phyloP scores from a whole-genome alignment of 2,888 invertebrate species.

The Sminthurinus aureus region DNA sequence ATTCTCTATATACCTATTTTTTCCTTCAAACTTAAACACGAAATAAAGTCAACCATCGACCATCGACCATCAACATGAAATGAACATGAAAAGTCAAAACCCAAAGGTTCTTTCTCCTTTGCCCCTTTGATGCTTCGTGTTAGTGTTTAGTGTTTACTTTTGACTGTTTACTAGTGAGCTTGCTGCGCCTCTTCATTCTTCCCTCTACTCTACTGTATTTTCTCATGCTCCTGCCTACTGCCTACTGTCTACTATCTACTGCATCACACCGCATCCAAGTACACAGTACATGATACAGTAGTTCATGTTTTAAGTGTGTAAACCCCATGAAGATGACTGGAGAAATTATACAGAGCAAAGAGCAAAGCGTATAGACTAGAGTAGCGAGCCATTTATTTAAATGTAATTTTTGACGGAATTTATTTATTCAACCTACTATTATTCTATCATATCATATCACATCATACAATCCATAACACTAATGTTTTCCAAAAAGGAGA shows the following conservation, averaged over 20 bases:
- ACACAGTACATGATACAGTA: background rate
- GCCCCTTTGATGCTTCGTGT: background rate
- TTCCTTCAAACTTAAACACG: background rate
- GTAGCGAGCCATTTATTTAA: constrained; percentile 25
- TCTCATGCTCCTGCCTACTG: constrained; percentile 22
- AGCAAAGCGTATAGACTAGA: too few species aligned
- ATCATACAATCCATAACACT: constrained; percentile 29
- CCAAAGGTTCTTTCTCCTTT: background rate
- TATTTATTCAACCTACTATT: constrained; percentile 26
- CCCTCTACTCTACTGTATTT: constrained; percentile 10
- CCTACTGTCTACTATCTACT: background rate
- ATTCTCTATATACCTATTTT: background rate
- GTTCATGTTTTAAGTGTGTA: background rate
- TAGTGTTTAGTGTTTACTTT: too few species aligned
- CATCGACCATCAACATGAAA: background rate
- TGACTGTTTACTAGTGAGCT: too few species aligned
- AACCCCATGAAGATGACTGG: background rate
- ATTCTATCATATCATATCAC: constrained; percentile 3
- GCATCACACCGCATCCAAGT: background rate
- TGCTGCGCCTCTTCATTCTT: background rate
- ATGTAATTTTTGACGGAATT: constrained; percentile 28
- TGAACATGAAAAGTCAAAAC: too few species aligned
- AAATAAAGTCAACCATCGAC: background rate
- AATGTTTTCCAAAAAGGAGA: constrained; percentile 22
- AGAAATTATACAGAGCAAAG: background rate